Evolutionary conservation across 2,797 vertebrate species (phyloP), one percentile per base, ranked within the genome.

Genomic region (Dicrostonyx torquatus): DNA sequence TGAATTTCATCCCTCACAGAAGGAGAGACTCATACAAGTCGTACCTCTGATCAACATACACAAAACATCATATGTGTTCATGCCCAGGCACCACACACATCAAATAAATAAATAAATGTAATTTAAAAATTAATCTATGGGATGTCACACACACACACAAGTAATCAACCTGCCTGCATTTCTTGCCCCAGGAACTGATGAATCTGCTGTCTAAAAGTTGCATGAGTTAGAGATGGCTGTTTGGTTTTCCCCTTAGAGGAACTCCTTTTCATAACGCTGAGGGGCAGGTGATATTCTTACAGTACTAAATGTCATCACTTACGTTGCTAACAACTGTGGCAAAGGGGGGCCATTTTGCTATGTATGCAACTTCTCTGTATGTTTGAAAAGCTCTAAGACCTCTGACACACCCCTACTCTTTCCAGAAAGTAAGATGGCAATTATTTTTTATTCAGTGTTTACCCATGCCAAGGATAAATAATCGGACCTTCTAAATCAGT

Each of bases 201-300:
- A 68, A 80, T 85, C 73, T 82, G 40, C 85, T 94, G 80, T 95
- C 72, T 90, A 89, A 40, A 89, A 93, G 34, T 4, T 68, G 14
- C 22, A 34, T 34, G 55, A 95, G 60, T 73, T 89, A 87, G 72
- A 89, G 86, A 89, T 20, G 0, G 3, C 37, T 78, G 29, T 82
- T 91, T 48, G 55, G 26, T 86, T 91, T 85, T 17, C 73, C 4
- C 24, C 18, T 93, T 84, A 86, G 66, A 96, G 5, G 84, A 85
- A 87, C 45, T 17, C 4, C 58, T 91, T 93, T 90, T 77, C 79
- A 66, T 72, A 84, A 90, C 64, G 29, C 87, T 73, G 77, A 90
- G 12, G 29, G 6, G 6, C 73, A 31, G 15, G 82, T 94, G 55
- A 91, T 92, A 87, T 17, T 92, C 77, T 68, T 70, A 70, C 66